These are phyloP conservation scores for Synanthedon andrenaeformis DNA, from an alignment of 2,888 invertebrate genomes.

Conservation along the genomic window DNA sequence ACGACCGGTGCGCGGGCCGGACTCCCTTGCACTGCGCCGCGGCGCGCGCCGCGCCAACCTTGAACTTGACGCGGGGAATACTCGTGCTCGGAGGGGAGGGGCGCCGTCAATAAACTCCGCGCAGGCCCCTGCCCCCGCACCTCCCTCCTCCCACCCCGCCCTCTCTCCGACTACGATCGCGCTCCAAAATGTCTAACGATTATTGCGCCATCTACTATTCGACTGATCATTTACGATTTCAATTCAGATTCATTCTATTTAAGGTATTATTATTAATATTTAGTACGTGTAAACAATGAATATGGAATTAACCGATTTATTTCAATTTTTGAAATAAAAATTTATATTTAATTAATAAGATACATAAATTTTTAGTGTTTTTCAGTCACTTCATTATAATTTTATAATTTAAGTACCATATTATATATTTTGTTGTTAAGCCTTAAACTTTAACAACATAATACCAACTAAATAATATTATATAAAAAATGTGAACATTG, in stretches of 20 bases:
- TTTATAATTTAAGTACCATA: no score
- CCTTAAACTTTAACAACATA: no score
- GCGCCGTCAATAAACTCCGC: constrained; percentile 67
- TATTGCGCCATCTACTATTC: constrained; percentile 16
- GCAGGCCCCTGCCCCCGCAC: constrained; percentile 58
- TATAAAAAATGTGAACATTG: no score
- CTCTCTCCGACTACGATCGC: constrained; percentile 8
- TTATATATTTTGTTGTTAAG: no score
- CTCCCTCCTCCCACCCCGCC: constrained; percentile 17
- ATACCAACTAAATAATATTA: no score
- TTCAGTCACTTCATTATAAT: no score
- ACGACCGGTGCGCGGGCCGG: constrained; percentile 70
- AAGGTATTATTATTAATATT: no score
- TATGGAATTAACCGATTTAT: no score
- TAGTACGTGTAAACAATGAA: no score
- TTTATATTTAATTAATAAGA: no score
- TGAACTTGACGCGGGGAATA: constrained; percentile 68
- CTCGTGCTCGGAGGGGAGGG: constrained; percentile 52
- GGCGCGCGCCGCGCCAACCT: constrained; percentile 71
- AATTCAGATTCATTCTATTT: background rate
- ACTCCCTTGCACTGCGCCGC: constrained; percentile 71
- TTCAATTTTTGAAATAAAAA: no score
- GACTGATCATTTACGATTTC: constrained; percentile 12
- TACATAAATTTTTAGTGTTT: no score
- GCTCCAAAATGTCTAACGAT: constrained; percentile 2